Evolutionary conservation across 2,113 vertebrate species (phyloP), one percentile per base, ranked within the genome.

Genomic region (Cephalopholis sonnerati): DNA sequence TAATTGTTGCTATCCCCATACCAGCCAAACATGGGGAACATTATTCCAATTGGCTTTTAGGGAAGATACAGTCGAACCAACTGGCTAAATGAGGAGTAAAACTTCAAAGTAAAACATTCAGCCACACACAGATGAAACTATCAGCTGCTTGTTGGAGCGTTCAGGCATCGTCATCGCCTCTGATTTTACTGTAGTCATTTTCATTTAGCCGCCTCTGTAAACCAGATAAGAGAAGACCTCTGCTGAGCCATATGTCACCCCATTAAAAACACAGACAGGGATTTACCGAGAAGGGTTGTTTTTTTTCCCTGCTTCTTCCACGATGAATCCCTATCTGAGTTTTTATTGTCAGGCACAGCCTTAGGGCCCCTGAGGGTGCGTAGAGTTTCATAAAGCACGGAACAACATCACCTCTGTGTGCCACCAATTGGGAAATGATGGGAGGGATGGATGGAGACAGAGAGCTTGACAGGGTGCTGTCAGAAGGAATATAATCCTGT

Each of bases 331-430:
- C 13, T 62, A 27, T 75, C 66, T 74, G 64, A 74, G 22, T 70
- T 81, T 83, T 81, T 87, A 83, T 88, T 84, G 78, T 87, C 73
- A 70, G 80, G 44, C 82, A 55, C 75, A 87, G 70, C 58, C 55
- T 63, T 36, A 32, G 53, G 79, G 74, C 72, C 68, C 79, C 75
- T 18, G 79, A 59, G 59, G 82, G 69, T 68, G 57, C 59, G 12
- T 51, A 4, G 54, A 87, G 68, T 88, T 88, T 91, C 78, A 89
- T 82, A 79, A 84, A 85, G 58, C 71, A 63, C 71, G 17, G 50
- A 88, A 89, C 88, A 83, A 53, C 81, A 89, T 80, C 81, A 81
- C 86, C 87, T 88, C 72, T 84, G 73, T 83, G 48, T 54, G 46
- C 51, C 69, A 82, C 64, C 83, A 18, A 77, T 58, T 73, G 71